Base-by-base conservation (phyloP, 2,888 invertebrate genomes). In the Microctonus brassicae region DNA sequence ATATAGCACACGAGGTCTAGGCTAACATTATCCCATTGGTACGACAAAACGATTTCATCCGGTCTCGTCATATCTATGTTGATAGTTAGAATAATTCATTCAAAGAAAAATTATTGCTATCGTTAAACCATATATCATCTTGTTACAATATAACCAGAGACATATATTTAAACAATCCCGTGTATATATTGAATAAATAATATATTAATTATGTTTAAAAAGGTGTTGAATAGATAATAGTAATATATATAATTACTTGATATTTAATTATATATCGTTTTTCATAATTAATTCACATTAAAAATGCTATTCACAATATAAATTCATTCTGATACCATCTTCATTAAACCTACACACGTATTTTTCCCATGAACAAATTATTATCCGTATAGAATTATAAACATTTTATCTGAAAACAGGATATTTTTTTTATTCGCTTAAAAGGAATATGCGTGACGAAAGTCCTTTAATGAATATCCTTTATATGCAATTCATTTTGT, bases 41-140 rank as follows among this genome's bases (percentile, higher is more conserved):
- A 70, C 70, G 61, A 61, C 73, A 74, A 75, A 76, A 77, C 64
- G 73, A 74, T 75, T 76, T 69, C 74, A 76, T 76, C 77, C 75
- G 75, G 73, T 73, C 72, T 73, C 61, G 72, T 26, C 13, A 29
- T 57, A 29, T 53, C 33, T 52, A 26, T 36, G 57, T 24, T 58
- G 39, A 33, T 57, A 57, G 57, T 39, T 11, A 36, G 24, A 36
- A 66, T 17, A 34, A 64, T 53, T 13, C 9, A 36, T 22, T 17
- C 39, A 66, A 55, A 65, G 17, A 57, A 39, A 65, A 65, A 53
- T 47, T 47, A 55, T 55, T 26, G 13, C 26, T 55, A 29, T 55
- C 47, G 17, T 55, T 55, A 24, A 55, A 55, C n/a, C 47, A 6
- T 47, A 6, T 47, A 4, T 7, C 17, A n/a, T 47, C 17, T 17